A percentile compares a stretch with the other conserved stretches of the same genome.
phyloP scores from a whole-genome alignment of 2,113 vertebrate genomes.

The Peucedramus taeniatus region DNA sequence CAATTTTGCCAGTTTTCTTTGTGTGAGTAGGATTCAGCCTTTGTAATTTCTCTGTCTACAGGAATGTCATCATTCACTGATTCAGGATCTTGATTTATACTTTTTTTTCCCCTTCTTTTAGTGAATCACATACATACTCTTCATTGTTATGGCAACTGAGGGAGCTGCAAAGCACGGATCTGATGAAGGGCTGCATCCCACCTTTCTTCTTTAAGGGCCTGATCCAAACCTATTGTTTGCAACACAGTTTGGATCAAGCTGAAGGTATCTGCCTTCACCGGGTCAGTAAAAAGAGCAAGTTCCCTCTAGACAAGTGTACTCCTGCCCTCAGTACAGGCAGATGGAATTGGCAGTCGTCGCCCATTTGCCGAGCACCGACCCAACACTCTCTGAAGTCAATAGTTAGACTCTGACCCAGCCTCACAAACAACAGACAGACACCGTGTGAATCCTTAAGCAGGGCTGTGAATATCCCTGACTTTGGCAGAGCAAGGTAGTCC shows the following conservation, averaged over 20 bases:
- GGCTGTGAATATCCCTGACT: neutral
- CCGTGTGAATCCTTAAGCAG: constrained; percentile 11
- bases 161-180: constrained; percentile 33
- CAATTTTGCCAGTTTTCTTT: neutral
- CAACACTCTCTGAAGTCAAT: constrained; percentile 27
- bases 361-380: constrained; percentile 12
- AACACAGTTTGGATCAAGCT: neutral
- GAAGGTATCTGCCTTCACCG: neutral
- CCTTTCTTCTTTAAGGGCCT: constrained; percentile 3
- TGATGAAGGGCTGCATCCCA: constrained; percentile 11
- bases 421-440: constrained; percentile 17
- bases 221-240: neutral
- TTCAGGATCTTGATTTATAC: neutral
- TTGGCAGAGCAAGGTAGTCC: neutral
- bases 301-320: neutral
- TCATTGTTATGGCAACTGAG: constrained; percentile 62
- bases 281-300: neutral
- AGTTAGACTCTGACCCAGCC: constrained; percentile 31
- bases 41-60: neutral
- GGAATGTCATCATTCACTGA: constrained; percentile 33
- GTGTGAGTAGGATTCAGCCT: neutral
- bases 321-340: neutral
- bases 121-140: constrained; percentile 43
- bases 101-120: neutral
- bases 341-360: neutral